Conservation (phyloP, 2,888 invertebrate species). For the Synergus itoensis region DNA sequence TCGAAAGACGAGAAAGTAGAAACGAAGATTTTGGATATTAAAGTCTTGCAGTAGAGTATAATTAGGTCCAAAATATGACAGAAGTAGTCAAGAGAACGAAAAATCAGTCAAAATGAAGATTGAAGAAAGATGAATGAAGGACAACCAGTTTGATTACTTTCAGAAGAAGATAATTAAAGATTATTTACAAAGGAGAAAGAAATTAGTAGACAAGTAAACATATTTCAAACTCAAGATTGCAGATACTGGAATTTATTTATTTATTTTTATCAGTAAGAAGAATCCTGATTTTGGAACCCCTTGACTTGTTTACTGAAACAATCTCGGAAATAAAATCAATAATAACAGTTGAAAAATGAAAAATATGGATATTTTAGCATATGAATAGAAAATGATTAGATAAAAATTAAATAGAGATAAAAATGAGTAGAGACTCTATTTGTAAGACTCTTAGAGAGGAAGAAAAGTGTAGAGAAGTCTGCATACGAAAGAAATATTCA, state of each 20-base stretch:
- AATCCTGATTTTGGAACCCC: neutral
- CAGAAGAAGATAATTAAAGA: neutral
- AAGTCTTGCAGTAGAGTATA: neutral
- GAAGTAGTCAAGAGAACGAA: neutral
- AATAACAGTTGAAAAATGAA: conserved; percentile 28
- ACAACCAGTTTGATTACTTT: neutral
- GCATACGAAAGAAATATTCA: conserved; percentile 46
- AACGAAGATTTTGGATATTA: neutral
- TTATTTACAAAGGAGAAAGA: neutral
- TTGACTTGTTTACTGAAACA: conserved; percentile 41
- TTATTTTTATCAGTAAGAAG: neutral
- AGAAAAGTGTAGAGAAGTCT: conserved; percentile 34
- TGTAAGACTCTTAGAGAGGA: conserved; percentile 8
- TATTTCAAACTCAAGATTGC: neutral
- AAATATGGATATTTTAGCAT: conserved; percentile 34
- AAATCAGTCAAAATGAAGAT: conserved; percentile 41
- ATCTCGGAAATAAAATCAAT: conserved; percentile 37
- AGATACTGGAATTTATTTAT: neutral
- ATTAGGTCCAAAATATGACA: neutral
- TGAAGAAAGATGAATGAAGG: conserved; percentile 1
- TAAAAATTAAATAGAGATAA: neutral
- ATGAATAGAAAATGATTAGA: neutral
- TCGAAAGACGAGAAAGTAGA: neutral
- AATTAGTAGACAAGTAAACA: neutral
- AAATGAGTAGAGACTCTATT: neutral